Evolutionary conservation across 2,797 vertebrate genomes (phyloP), one percentile per base, ranked within the genome.

Genomic region (Fratercula arctica): DNA sequence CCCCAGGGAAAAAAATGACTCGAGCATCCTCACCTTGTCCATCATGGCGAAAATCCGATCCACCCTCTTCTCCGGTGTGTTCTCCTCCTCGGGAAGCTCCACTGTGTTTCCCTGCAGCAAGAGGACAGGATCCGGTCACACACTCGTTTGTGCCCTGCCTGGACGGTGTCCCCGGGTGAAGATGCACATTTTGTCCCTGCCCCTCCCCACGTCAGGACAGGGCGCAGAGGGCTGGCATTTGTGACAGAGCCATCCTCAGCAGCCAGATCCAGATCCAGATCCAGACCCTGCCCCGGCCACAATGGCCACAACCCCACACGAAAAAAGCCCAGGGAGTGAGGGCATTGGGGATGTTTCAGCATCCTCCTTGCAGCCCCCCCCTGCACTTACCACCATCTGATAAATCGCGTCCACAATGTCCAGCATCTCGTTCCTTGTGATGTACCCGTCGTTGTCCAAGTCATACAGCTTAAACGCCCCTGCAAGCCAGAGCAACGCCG

Each of bases 1-100:
- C 15, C 64, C n/a, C 37, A 25, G 5, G 26, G 2, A 6, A 54
- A 60, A 46, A 13, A 4, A 5, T 0, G 23, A 23, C 33, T 28
- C 0, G 3, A 45, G 35, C 45, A 25, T 14, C 66, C 96, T 96
- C 68, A 99, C 99, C 98, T 99, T 99, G 97, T 99, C 99, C 99
- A 99, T 99, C 99, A 99, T 99, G 82, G 99, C 99, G 63, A 99
- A 99, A 97, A 99, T 99, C 90, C 99, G 98, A 93, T 99, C 99
- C 87, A 99, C 99, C 64, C 99, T 98, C 96, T 99, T 99, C 95
- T 99, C 99, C 0, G 99, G 99, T 1, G 99, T 99, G 98, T 99
- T 99, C 97, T 99, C 99, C 85, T 99, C 99, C 92, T 99, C 99
- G 0, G 99, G 99, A 87, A 99, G 98, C 97, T 99, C 99, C 95